Base-by-base conservation (phyloP, 1,140 invertebrate species). In the Euura lappo region DNA sequence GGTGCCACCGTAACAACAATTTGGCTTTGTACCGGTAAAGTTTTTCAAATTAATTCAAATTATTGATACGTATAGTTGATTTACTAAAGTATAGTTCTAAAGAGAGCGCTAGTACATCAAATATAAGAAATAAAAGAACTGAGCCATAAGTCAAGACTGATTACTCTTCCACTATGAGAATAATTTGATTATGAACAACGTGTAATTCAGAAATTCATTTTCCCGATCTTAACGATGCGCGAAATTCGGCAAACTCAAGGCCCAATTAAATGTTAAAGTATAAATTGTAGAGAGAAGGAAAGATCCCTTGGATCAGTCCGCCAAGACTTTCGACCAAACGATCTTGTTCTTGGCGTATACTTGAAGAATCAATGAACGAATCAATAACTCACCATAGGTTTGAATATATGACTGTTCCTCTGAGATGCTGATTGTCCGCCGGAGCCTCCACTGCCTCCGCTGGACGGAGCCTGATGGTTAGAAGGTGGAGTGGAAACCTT, bases 321-420 rank as follows among this genome's bases (percentile, higher is more conserved):
- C 28, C 10, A 75, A 74, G 42, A 7, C 70, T 44, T 82, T 79
- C 28, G 28, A 79, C 77, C 81, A 83, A 81, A 83, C 85, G 83
- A 46, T 46, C 66, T 72, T 45, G 68, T 74, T 70, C 67, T 77
- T 81, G 81, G 81, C 51, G 51, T 11, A 11, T 60, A 60, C 51
- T 60, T 74, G 11, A 65, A 65, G 70, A 70, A 70, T 45, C 13
- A 68, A 70, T 82, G 84, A 45, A 60, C 13, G 13, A 60, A 60
- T 11, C 51, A 11, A n/a, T 3, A 74, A 87, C 91, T 86, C 86
- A 94, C 93, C 93, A 94, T 94, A 70, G 94, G 94, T 85, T 95
- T 96, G 84, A 95, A 95, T 78, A 94, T 91, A 82, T 95, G 93
- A 80, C 94, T 91, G 82, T 95, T 94, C 78, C 92, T 92, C 78